These are phyloP conservation scores for Xylota sylvarum DNA, from an alignment of 2,888 invertebrate species.

Conservation along the genomic window DNA sequence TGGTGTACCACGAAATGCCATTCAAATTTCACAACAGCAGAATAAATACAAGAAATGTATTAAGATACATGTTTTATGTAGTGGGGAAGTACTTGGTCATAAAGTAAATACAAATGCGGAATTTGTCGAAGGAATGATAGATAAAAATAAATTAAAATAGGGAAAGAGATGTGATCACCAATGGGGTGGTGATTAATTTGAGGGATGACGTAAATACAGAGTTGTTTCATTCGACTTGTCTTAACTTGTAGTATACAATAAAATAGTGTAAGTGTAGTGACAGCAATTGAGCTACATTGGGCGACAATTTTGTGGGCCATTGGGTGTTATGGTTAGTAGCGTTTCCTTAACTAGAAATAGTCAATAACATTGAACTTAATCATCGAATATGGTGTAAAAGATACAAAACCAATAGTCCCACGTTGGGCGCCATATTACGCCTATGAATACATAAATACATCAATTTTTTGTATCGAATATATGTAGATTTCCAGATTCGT, in stretches of 20 bases:
- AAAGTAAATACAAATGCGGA: constrained; percentile 24
- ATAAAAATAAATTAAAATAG: constrained; percentile 7
- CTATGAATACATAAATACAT: too few species aligned
- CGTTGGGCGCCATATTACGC: background rate
- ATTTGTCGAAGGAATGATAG: constrained; percentile 33
- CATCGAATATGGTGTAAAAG: background rate
- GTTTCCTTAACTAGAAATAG: too few species aligned
- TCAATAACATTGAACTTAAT: too few species aligned
- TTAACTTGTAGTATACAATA: background rate
- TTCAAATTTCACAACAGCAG: constrained; percentile 11
- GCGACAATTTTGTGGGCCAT: too few species aligned
- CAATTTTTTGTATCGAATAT: too few species aligned
- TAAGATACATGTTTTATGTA: background rate
- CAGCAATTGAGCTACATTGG: too few species aligned
- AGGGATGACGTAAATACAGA: background rate
- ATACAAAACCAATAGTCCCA: background rate
- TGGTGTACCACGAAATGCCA: constrained; percentile 5
- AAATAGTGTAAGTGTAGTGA: too few species aligned
- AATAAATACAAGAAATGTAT: constrained; percentile 22
- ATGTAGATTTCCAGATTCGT: too few species aligned
- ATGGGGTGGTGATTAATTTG: constrained; percentile 17
- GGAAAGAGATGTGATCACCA: constrained; percentile 39
- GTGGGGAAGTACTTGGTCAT: constrained; percentile 29
- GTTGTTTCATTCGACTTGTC: background rate
- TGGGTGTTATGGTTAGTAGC: too few species aligned